Percentiles rank a stretch among this genome's conserved stretches.
These are phyloP conservation scores for Petrocephalus sullivani DNA, from an alignment of 2,797 vertebrate genomes.

Conservation along the genomic window DNA sequence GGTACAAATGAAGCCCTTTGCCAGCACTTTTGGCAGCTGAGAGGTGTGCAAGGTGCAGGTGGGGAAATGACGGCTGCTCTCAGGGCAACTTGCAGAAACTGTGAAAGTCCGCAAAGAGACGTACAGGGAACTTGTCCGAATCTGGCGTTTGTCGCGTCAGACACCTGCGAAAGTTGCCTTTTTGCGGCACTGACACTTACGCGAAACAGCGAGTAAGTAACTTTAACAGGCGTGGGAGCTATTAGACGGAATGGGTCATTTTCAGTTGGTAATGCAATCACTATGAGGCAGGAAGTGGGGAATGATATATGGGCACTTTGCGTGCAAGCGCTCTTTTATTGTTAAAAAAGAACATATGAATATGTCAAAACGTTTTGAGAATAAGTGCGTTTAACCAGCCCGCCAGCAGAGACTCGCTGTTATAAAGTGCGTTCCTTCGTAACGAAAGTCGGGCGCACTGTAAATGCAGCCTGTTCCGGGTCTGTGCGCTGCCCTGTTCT, in stretches of 20 bases:
- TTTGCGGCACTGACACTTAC: neutral
- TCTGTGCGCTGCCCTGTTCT: neutral
- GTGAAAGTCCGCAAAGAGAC: neutral
- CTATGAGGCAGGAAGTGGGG: neutral
- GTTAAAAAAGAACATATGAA: neutral
- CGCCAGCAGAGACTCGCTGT: neutral
- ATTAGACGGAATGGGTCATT: neutral
- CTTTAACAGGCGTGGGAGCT: neutral
- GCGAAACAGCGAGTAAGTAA: neutral
- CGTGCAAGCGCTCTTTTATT: neutral
- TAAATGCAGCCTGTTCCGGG: neutral
- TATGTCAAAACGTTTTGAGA: neutral
- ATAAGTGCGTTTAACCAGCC: neutral
- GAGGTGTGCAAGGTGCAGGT: slow-evolving; percentile 5
- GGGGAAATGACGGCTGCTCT: neutral
- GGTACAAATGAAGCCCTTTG: neutral
- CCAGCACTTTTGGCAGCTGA: neutral
- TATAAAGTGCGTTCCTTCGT: neutral
- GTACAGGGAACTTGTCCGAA: neutral
- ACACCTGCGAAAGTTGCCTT: neutral
- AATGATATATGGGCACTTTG: neutral
- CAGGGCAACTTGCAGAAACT: neutral
- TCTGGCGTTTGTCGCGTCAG: neutral
- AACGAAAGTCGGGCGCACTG: neutral
- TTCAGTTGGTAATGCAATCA: neutral